phyloP scores from a whole-genome alignment of 2,797 vertebrate species.

The Tapirus indicus region DNA sequence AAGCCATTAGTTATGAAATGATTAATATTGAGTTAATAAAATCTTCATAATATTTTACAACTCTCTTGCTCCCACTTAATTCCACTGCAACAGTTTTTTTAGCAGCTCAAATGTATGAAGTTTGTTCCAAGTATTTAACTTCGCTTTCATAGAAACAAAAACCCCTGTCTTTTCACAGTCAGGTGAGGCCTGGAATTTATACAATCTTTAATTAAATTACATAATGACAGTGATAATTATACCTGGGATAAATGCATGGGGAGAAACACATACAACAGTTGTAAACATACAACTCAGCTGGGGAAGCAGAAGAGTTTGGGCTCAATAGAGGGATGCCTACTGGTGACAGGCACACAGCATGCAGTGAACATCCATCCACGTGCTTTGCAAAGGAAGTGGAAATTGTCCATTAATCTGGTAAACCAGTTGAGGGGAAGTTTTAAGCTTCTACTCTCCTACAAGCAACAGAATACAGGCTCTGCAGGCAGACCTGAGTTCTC shows the following conservation, averaged over 20 bases:
- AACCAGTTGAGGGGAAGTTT: background rate
- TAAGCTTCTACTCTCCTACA: background rate
- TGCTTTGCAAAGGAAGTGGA: background rate
- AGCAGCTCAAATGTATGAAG: background rate
- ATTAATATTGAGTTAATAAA: conserved; percentile 50
- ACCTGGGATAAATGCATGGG: background rate
- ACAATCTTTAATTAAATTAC: conserved; percentile 36
- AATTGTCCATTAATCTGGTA: background rate
- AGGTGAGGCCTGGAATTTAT: background rate
- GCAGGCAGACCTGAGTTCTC: background rate
- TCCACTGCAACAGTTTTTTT: background rate
- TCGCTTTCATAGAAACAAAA: conserved; percentile 55
- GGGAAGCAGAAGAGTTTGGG: background rate
- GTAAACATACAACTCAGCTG: background rate
- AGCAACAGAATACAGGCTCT: background rate
- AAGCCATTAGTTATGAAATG: background rate
- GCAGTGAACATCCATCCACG: background rate
- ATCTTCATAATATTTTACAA: conserved; percentile 24
- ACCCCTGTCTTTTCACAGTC: conserved; percentile 27
- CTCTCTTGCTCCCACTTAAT: background rate
- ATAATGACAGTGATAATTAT: conserved; percentile 26
- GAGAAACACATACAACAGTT: background rate
- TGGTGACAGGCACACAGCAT: background rate
- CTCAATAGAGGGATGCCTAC: background rate
- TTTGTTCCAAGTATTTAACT: conserved; percentile 40